Percentiles rank a stretch among this genome's conserved stretches.
Conservation (phyloP, 2,113 vertebrate species). For the Strix aluco region DNA sequence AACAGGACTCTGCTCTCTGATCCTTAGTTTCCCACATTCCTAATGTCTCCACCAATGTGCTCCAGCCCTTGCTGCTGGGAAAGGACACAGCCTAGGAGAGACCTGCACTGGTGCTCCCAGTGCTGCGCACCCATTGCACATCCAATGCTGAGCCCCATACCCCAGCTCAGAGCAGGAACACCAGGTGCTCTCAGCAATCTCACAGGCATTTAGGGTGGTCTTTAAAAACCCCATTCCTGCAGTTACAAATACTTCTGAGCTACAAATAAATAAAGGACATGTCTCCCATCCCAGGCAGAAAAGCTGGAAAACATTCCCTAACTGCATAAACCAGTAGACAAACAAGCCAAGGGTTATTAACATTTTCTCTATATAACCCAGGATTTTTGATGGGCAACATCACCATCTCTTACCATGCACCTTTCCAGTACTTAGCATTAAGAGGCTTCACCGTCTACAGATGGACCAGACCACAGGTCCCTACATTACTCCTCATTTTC, state of each 20-base stretch:
- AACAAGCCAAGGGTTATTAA: background rate
- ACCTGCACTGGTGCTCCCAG: accelerated
- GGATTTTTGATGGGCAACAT: no score
- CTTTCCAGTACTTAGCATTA: background rate
- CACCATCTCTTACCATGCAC: background rate
- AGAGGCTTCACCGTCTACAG: background rate
- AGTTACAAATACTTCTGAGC: background rate
- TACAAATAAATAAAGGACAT: background rate
- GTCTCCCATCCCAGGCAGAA: background rate
- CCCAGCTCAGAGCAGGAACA: accelerated
- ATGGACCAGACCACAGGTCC: background rate
- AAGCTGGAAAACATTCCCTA: background rate
- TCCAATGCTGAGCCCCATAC: accelerated
- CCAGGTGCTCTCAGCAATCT: accelerated
- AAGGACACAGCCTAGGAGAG: accelerated
- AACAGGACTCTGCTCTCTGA: accelerated
- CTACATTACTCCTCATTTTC: background rate
- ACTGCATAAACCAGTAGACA: background rate
- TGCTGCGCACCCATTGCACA: accelerated
- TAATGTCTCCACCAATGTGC: accelerated
- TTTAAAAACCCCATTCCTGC: background rate
- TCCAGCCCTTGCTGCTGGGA: background rate
- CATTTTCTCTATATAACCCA: background rate
- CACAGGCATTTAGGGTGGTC: no score
- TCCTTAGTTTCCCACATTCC: background rate